Conservation (phyloP, 2,113 vertebrate genomes). For the Nothoprocta pentlandii region DNA sequence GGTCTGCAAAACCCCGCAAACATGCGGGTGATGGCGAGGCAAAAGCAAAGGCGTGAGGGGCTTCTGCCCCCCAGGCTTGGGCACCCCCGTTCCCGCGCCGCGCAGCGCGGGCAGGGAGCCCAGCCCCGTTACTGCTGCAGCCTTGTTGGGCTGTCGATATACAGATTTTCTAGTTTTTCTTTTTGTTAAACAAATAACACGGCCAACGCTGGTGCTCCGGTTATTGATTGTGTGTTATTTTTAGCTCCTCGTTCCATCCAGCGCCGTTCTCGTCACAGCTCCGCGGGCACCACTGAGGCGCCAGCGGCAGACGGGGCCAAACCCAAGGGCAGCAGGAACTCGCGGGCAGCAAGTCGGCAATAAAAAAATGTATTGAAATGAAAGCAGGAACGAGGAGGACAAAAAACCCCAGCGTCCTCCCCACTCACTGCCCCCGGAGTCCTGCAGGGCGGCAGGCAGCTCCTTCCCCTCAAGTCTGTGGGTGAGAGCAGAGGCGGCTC, state of each 20-base stretch:
- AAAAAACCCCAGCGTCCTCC: not conserved
- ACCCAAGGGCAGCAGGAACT: not conserved
- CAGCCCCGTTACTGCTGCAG: conserved; percentile 22
- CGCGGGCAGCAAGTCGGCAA: not conserved
- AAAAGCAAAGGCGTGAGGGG: fast-evolving
- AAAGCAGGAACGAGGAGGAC: not conserved
- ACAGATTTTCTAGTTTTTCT: conserved; percentile 21
- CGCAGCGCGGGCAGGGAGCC: not conserved
- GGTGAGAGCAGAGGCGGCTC: not conserved
- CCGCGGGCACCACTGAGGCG: not conserved
- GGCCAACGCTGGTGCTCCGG: not conserved
- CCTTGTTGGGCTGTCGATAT: conserved; percentile 28
- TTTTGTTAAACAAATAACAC: not conserved
- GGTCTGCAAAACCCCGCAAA: not conserved
- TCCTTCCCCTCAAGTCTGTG: not conserved
- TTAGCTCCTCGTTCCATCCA: conserved; percentile 66
- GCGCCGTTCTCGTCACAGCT: not conserved
- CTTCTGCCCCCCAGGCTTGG: not conserved
- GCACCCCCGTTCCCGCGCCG: not conserved
- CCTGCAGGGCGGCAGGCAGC: not conserved
- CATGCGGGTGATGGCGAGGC: fast-evolving
- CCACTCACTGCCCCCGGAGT: not conserved
- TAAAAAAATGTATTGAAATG: not conserved
- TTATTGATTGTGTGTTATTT: conserved; percentile 69
- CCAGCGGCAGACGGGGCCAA: fast-evolving